Evolutionary conservation across 2,888 invertebrate species (phyloP).

Genomic region (Embidobia sp.): DNA sequence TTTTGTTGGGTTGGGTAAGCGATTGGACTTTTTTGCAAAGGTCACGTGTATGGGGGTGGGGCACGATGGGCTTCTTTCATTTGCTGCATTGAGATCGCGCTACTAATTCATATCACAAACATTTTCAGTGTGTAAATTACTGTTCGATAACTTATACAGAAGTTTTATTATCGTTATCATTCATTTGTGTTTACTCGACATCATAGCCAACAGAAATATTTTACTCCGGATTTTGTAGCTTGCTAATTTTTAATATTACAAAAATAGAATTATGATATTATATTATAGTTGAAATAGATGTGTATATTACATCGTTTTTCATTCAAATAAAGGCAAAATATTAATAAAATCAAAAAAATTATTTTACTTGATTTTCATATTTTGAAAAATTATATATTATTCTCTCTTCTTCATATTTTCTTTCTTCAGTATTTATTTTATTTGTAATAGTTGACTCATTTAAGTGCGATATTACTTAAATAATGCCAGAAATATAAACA

Average conservation of each 20-base stretch:
- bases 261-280: slow-evolving; percentile 30
- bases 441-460: too few species aligned
- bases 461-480: too few species aligned
- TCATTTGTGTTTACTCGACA: slow-evolving; percentile 4
- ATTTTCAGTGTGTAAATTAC: slow-evolving; percentile 31
- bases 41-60: slow-evolving; percentile 79
- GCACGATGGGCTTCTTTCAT: slow-evolving; percentile 71
- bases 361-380: too few species aligned
- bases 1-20: slow-evolving; percentile 64
- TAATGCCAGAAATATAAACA: too few species aligned
- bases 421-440: too few species aligned
- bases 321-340: too few species aligned
- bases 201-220: slow-evolving; percentile 1
- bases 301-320: too few species aligned
- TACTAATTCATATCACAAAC: slow-evolving; percentile 71
- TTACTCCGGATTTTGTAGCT: slow-evolving; percentile 3
- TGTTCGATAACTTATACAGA: slow-evolving; percentile 55
- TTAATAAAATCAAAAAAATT: too few species aligned
- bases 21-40: slow-evolving; percentile 66
- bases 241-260: slow-evolving; percentile 23
- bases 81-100: slow-evolving; percentile 75
- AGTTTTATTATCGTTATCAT: slow-evolving; percentile 41
- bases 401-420: too few species aligned
- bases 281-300: too few species aligned
- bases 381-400: too few species aligned